A percentile compares a stretch with the other conserved stretches of the same genome.
Evolutionary conservation across 2,888 invertebrate species (phyloP).

Genomic region (Tenthredo livida): DNA sequence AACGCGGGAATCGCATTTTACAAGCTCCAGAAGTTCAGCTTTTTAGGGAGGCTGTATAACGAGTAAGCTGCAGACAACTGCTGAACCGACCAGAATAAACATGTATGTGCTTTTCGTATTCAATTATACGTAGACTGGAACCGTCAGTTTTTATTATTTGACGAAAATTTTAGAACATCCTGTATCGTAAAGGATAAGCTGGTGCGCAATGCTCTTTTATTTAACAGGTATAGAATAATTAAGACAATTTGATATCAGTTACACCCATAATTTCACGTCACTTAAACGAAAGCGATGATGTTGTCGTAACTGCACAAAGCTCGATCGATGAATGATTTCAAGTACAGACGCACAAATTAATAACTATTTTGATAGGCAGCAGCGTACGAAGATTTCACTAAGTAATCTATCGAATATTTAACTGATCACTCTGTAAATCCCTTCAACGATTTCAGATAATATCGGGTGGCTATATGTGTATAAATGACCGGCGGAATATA

Average conservation of each 20-base stretch:
- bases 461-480: not conserved
- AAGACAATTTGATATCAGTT: not conserved
- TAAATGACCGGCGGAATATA: not conserved
- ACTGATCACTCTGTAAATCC: too few relatives aligned
- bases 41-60: constrained; percentile 38
- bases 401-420: not conserved
- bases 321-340: not conserved
- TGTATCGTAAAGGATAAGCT: not conserved
- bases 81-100: constrained; percentile 8
- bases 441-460: not conserved
- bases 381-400: not conserved
- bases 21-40: constrained; percentile 39
- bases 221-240: not conserved
- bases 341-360: not conserved
- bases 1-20: constrained; percentile 46
- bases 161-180: not conserved
- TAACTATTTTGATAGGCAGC: not conserved
- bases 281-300: not conserved
- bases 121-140: constrained; percentile 16
- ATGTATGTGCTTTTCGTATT: not conserved
- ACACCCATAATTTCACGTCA: not conserved
- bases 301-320: constrained; percentile 5
- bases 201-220: not conserved
- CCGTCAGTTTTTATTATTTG: not conserved
- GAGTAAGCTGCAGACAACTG: not conserved